These are phyloP conservation scores for Ormia ochracea DNA, from an alignment of 2,888 invertebrate species.

Conservation along the genomic window DNA sequence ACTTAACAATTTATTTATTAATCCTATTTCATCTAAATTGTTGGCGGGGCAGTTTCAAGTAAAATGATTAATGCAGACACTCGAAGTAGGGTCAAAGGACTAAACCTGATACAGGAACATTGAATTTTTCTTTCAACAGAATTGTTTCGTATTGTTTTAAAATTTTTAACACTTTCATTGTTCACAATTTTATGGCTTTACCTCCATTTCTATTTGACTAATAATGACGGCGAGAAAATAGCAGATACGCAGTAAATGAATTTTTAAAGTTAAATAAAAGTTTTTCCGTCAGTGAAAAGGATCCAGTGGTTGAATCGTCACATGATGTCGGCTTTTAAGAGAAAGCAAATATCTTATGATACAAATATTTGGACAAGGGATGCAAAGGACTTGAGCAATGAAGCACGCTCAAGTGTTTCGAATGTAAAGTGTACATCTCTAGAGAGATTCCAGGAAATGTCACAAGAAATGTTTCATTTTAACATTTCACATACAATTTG, in stretches of 20 bases:
- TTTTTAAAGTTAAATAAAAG: neutral
- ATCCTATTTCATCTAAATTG: constrained; percentile 41
- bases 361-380: constrained; percentile 30
- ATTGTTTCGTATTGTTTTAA: constrained; percentile 21
- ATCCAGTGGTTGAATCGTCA: constrained; percentile 34
- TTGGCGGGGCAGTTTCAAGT: constrained; percentile 31
- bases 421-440: too few species aligned
- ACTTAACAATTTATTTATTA: constrained; percentile 37
- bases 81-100: neutral
- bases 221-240: constrained; percentile 25
- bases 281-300: too few species aligned
- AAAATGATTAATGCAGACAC: constrained; percentile 4
- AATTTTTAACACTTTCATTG: constrained; percentile 48
- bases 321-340: constrained; percentile 34
- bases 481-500: too few species aligned
- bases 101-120: neutral
- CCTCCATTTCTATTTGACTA: constrained; percentile 41
- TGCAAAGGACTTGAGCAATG: too few species aligned
- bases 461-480: too few species aligned
- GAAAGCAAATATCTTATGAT: neutral
- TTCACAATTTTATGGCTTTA: neutral
- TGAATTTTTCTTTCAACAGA: neutral
- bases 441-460: too few species aligned
- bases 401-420: too few species aligned
- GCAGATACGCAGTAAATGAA: neutral